Evolutionary conservation across 1,140 invertebrate species (phyloP), one percentile per base, ranked within the genome.

Genomic region (Scaptomyza graminum): DNA sequence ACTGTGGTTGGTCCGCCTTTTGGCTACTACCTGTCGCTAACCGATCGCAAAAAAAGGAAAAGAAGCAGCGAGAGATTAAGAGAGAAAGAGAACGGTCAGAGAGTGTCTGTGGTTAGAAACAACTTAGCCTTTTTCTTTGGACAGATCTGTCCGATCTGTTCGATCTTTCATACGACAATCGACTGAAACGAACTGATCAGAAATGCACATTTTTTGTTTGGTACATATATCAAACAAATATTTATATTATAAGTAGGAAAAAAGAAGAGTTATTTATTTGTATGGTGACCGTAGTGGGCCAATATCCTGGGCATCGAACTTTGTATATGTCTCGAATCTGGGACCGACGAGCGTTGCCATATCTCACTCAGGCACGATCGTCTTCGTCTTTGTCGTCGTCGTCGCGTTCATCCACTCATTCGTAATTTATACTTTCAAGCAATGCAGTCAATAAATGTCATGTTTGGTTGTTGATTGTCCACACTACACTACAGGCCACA

Each of bases 361-460:
- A 52, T 16, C 60, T 59, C 41, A 61, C 69, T 51, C 18, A 43
- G 44, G 11, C 68, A 57, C 61, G 22, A 28, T 54, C 52, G 12
- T 13, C 37, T 5, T 41, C 37, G 37, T 34, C 8, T 9, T 31
- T 12, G 34, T 39, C 37, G 37, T 31, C 43, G 28, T 43, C 41
- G 39, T 47, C 28, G 22, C 50, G 39, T 34, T 57, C 63, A 56
- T 67, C 59, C 49, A 54, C 65, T 81, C 70, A 74, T 78, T 72
- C 66, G 83, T 88, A 83, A 88, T 88, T 88, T 88, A 88, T 88
- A 83, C 84, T 79, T 72, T 76, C 83, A 65, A 66, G 65, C 83
- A 87, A 83, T 83, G 83, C 84, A 88, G 83, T 88, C 83, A 88
- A 88, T 88, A 88, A 88, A 88, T 88, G 83, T 88, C 83, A 88